Evolutionary conservation across 1,140 invertebrate species (phyloP).

Genomic region (Drosophila elegans): DNA sequence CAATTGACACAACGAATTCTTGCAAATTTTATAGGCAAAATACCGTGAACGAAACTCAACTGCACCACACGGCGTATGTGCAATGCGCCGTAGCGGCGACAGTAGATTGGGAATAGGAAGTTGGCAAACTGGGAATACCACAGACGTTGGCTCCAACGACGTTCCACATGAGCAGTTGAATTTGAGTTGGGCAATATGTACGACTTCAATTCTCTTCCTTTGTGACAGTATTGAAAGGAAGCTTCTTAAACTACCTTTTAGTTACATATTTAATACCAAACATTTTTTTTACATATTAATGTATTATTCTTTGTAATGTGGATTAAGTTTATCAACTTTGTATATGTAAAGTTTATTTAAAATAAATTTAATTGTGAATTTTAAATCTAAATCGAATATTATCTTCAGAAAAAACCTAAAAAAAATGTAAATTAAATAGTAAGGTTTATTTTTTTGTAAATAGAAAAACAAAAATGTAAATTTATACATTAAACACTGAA

Average conservation of each 20-base stretch:
- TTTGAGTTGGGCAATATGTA: conserved; percentile 2
- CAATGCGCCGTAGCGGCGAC: conserved; percentile 35
- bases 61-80: conserved; percentile 53
- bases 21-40: conserved; percentile 63
- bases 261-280: too few species aligned
- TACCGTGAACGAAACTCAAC: conserved; percentile 25
- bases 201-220: background rate
- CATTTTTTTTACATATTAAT: too few species aligned
- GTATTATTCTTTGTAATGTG: too few species aligned
- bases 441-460: too few species aligned
- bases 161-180: conserved; percentile 39
- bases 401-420: too few species aligned
- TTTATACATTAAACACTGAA: too few species aligned
- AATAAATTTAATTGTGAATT: too few species aligned
- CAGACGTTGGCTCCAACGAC: conserved; percentile 26
- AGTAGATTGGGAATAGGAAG: conserved; percentile 4
- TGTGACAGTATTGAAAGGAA: background rate
- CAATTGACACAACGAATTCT: conserved; percentile 73
- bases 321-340: too few species aligned
- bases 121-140: conserved; percentile 25
- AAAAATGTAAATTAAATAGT: too few species aligned
- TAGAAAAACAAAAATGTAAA: too few species aligned
- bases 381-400: too few species aligned
- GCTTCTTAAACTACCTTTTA: background rate
- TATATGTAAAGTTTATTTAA: too few species aligned